Base-by-base conservation (phyloP, 1,140 invertebrate genomes). In the Leptonema lineaticorne region DNA sequence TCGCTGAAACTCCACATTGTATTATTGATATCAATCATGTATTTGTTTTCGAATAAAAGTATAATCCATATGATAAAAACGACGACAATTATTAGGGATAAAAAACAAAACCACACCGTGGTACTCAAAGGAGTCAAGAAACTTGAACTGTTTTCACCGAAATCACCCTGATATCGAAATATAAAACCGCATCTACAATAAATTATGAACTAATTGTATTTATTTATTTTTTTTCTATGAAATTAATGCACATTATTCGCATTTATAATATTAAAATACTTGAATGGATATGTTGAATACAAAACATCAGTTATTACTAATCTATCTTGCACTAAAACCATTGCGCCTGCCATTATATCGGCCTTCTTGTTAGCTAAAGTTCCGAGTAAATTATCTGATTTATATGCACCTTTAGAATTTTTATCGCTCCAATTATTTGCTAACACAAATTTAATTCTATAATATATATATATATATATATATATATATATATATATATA, bases 381-480 rank as follows among this genome's bases (percentile, higher is more conserved):
- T 45, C 71, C 71, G 9, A 73, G 27, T 48, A 73, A 68, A 68
- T 73, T 73, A 16, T 63, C 68, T 20, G 71, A 70, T 45, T 53
- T 57, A 46, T 70, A 73, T n/a, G 56, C 45, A 2, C 71, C 71
- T 27, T 70, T 73, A 0, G 37, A 68, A 70, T 73, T 69, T 50
- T 70, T 73, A 46, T 73, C 68, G 59, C 65, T 73, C 71, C 71
- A 73, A 53, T 73, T 73, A 29, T 73, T 67, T 5, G 71, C 71
- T n/a, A 70, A 24, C 6, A 70, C 63, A 58, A 70, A 68, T 45
- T 37, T 65, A 29, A 70, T 73, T 14, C 71, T 73, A 53, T 14
- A 26, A 68, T 27, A 62, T 41, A n/a, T n/a, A n/a, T n/a, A n/a
- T n/a, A n/a, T n/a, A n/a, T n/a, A n/a, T n/a, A n/a, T n/a, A n/a